Base-by-base conservation (phyloP, 2,888 invertebrate species). In the Diplolepis rosae region DNA sequence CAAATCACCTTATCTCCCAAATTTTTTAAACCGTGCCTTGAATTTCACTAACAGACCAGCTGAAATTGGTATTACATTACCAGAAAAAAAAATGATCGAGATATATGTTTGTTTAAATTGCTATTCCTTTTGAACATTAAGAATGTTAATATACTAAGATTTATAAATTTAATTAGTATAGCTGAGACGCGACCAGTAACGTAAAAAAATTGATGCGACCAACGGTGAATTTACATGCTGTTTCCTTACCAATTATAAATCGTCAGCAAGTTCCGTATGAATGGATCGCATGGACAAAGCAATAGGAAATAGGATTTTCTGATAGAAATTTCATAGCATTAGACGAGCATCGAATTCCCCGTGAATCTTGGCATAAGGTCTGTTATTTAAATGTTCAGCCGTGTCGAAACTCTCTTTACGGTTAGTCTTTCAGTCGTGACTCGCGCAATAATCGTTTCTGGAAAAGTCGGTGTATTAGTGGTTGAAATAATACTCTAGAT, bases 241-340 rank as follows among this genome's bases (percentile, higher is more conserved):
- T 18, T 42, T 15, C 0, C 7, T 39, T 56, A 54, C 48, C 13
- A 42, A 35, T 77, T 70, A 50, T 72, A 65, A 73, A 76, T 73
- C 48, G 69, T 66, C 61, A 45, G 52, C 39, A 67, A 7, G 78
- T 75, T 75, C 78, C 74, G 79, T 83, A 75, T 76, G 80, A 74
- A 65, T 76, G 68, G 71, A 71, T 51, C 61, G 35, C 51, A 65
- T 50, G 66, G 68, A 70, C 67, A 69, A 71, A 67, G 75, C 66
- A 65, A 73, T 65, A 35, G 66, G 69, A 54, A 39, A 48, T 61
- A 74, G 56, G 78, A 80, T 74, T 84, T 82, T 83, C 79, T 77
- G 80, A 27, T 70, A 66, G 75, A 80, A 81, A 81, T 81, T 77
- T 77, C 72, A 72, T 82, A 69, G 50, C 68, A 75, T 80, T 78